Conservation (phyloP, 92 coral and sea anemone genomes). For the Pocillopora meandrina region DNA sequence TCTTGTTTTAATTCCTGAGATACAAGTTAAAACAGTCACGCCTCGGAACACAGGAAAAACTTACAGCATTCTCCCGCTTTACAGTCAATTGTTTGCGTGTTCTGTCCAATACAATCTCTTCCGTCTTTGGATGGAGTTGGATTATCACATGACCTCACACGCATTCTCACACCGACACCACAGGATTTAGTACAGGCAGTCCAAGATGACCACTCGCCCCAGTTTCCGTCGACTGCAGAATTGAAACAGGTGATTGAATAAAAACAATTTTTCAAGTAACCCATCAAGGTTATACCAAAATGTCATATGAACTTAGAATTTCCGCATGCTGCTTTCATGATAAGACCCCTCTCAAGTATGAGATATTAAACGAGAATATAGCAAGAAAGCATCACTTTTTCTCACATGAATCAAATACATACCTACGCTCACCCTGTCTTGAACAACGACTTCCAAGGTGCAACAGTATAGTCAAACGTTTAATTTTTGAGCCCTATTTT, state of each 20-base stretch:
- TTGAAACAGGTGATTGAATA: no score
- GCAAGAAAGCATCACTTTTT: no score
- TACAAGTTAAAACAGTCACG: neutral
- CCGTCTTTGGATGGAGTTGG: constrained; percentile 78
- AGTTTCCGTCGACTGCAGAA: constrained; percentile 68
- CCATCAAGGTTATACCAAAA: neutral
- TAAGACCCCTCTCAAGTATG: no score
- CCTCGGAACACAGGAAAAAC: constrained; percentile 18
- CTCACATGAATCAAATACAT: no score
- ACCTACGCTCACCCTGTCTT: no score
- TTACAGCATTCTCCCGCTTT: constrained; percentile 78
- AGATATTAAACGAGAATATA: no score
- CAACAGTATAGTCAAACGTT: no score
- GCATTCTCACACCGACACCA: constrained; percentile 68
- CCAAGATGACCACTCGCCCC: constrained; percentile 92
- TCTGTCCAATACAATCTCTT: constrained; percentile 57
- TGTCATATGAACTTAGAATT: neutral
- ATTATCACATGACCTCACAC: constrained; percentile 73
- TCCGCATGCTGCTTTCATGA: no score
- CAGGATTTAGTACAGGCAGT: constrained; percentile 75
- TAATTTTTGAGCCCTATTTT: no score
- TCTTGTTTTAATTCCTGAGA: neutral
- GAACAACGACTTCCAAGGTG: no score
- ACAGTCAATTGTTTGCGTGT: constrained; percentile 61
- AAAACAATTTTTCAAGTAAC: neutral